Evolutionary conservation across 2,888 invertebrate genomes (phyloP).

Genomic region (Cephus sareptanus): DNA sequence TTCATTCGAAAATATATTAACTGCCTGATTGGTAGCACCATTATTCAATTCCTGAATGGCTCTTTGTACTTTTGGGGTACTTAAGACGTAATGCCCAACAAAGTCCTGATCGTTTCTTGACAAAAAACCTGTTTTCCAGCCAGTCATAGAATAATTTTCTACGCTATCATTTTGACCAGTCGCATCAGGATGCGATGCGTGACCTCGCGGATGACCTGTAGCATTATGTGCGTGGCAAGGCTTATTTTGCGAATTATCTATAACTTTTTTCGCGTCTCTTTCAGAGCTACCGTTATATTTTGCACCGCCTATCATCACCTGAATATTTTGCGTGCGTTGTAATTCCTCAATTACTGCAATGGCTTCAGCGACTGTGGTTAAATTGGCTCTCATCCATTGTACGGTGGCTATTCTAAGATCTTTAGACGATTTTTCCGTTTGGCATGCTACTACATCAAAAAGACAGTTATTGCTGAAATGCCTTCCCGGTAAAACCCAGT

Average conservation of each 20-base stretch:
- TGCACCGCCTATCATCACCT: constrained; percentile 46
- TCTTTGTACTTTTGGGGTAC: constrained; percentile 1
- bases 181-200: constrained; percentile 36
- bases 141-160: constrained; percentile 43
- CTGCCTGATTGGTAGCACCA: constrained; percentile 4
- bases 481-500: constrained; percentile 39
- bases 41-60: constrained; percentile 40
- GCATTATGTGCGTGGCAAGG: constrained; percentile 17
- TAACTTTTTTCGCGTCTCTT: constrained; percentile 26
- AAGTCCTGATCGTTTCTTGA: constrained; percentile 40
- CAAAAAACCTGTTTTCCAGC: constrained; percentile 44
- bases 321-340: not conserved
- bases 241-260: constrained; percentile 45
- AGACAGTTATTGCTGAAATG: constrained; percentile 46
- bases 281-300: constrained; percentile 36
- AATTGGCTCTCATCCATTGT: constrained; percentile 27
- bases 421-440: constrained; percentile 26
- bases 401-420: constrained; percentile 29
- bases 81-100: constrained; percentile 36
- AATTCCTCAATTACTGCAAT: constrained; percentile 23
- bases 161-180: constrained; percentile 33
- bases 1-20: constrained; percentile 9
- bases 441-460: constrained; percentile 40
- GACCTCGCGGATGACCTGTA: constrained; percentile 49
- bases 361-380: constrained; percentile 19